phyloP scores from a whole-genome alignment of 2,888 invertebrate species.

The Oscheius myriophilus region DNA sequence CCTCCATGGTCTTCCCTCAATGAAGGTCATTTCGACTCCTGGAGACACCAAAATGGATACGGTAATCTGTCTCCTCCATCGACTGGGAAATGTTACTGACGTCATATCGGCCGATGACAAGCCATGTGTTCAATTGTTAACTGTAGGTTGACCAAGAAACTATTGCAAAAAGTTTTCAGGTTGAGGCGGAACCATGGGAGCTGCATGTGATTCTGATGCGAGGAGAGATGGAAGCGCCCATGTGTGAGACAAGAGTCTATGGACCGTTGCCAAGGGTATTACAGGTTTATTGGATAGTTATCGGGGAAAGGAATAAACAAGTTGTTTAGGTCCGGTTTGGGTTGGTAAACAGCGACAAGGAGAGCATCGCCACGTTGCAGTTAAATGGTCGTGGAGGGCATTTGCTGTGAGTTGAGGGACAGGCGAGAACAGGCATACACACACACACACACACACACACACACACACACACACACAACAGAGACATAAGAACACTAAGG shows the following conservation, averaged over 20 bases:
- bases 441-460: neutral
- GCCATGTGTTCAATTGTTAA: constrained; percentile 17
- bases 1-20: constrained; percentile 1
- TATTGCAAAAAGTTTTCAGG: neutral
- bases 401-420: neutral
- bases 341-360: neutral
- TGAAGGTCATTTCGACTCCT: constrained; percentile 4
- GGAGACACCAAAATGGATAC: constrained; percentile 13
- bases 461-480: neutral
- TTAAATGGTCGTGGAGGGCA: constrained; percentile 16
- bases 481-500: too few species aligned
- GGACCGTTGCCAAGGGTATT: constrained; percentile 15
- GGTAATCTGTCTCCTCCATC: constrained; percentile 8
- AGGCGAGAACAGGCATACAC: too few species aligned
- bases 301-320: neutral
- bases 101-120: neutral
- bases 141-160: neutral
- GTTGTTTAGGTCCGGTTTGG: constrained; percentile 4
- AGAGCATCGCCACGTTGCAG: constrained; percentile 11
- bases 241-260: constrained; percentile 21
- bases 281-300: constrained; percentile 1
- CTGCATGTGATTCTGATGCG: constrained; percentile 11
- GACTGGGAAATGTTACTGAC: neutral
- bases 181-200: constrained; percentile 13
- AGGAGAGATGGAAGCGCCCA: constrained; percentile 1